Conservation (phyloP, 2,888 invertebrate species). For the Neoaliturus tenellus region DNA sequence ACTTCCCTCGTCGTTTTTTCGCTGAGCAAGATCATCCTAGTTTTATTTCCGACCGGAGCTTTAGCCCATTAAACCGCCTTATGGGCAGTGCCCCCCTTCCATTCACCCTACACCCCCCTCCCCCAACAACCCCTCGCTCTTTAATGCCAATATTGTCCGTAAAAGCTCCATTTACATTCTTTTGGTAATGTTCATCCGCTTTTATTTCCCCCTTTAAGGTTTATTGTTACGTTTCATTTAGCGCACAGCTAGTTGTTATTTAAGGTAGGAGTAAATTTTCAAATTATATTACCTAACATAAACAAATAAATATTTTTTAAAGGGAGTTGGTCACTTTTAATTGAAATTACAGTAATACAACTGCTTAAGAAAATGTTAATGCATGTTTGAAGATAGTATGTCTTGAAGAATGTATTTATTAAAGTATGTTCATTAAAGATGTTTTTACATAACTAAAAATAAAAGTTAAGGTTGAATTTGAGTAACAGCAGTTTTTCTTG, state of each 20-base stretch:
- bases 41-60: constrained; percentile 37
- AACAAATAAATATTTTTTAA: no score
- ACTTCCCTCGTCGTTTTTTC: constrained; percentile 37
- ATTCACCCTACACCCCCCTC: not conserved
- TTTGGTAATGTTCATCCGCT: not conserved
- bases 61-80: constrained; percentile 31
- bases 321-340: no score
- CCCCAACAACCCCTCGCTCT: not conserved
- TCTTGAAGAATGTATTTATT: no score
- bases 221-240: not conserved
- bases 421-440: no score
- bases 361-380: no score
- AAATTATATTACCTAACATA: no score
- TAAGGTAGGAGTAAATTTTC: no score
- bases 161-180: constrained; percentile 32
- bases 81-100: not conserved
- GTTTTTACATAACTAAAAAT: no score
- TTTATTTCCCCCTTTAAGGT: not conserved
- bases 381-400: no score
- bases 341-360: no score
- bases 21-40: constrained; percentile 49
- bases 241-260: not conserved
- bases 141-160: constrained; percentile 26
- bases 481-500: no score
- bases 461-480: no score